phyloP scores from a whole-genome alignment of 2,113 vertebrate genomes.

The Andinoacara biseriatus region DNA sequence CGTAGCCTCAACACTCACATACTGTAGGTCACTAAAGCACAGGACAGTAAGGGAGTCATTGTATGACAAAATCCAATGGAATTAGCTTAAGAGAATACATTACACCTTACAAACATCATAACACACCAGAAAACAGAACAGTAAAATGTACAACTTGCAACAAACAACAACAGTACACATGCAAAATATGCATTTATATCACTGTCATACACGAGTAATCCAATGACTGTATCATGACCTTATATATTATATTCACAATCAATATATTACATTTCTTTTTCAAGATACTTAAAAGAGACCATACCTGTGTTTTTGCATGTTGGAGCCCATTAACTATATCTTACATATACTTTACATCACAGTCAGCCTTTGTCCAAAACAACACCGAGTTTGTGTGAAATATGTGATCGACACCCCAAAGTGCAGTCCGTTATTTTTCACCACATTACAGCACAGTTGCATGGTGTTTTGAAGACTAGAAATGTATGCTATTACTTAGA shows the following conservation, averaged over 20 bases:
- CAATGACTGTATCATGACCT: slow-evolving; percentile 52
- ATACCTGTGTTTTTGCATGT: slow-evolving; percentile 58
- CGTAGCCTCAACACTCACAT: slow-evolving; percentile 64
- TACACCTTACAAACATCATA: slow-evolving; percentile 52
- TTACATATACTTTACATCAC: slow-evolving; percentile 25
- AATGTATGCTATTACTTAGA: background rate
- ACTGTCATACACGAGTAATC: slow-evolving; percentile 58
- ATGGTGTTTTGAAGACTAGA: slow-evolving; percentile 10
- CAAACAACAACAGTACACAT: slow-evolving; percentile 66
- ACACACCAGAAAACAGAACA: slow-evolving; percentile 54
- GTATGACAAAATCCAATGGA: slow-evolving; percentile 67
- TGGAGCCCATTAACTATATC: slow-evolving; percentile 7
- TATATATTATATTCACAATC: slow-evolving; percentile 79
- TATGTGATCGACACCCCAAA: background rate
- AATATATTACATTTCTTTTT: slow-evolving; percentile 81
- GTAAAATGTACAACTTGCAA: slow-evolving; percentile 71
- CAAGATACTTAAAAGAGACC: slow-evolving; percentile 53
- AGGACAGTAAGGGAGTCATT: slow-evolving; percentile 46
- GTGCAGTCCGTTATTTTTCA: background rate
- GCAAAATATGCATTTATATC: slow-evolving; percentile 63
- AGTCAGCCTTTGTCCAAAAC: background rate
- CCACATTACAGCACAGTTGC: background rate
- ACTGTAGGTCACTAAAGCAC: slow-evolving; percentile 60
- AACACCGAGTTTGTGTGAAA: slow-evolving; percentile 20
- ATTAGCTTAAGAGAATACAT: slow-evolving; percentile 66